phyloP scores from a whole-genome alignment of 2,113 vertebrate genomes.

The Hemichromis elongatus region DNA sequence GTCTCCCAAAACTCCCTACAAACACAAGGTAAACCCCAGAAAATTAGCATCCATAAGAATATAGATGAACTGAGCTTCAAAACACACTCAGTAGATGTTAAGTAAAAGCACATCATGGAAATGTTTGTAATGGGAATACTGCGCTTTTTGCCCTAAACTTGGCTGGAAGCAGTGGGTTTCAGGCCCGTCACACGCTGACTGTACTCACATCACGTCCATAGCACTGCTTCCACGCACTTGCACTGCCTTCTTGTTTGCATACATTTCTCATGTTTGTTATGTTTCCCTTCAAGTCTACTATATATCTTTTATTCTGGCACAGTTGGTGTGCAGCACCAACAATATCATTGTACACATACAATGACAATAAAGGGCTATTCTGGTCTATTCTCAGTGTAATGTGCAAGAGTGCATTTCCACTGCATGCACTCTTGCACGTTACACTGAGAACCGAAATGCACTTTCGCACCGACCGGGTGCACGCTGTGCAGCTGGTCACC shows the following conservation, averaged over 20 bases:
- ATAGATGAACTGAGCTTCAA: background rate
- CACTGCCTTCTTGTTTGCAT: background rate
- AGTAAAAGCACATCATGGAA: no score
- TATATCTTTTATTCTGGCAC: fast-evolving
- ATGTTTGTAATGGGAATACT: no score
- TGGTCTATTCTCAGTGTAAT: background rate
- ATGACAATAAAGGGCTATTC: background rate
- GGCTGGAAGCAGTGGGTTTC: no score
- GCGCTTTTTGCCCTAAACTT: no score
- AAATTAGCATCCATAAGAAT: background rate
- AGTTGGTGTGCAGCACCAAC: background rate
- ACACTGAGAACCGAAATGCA: no score
- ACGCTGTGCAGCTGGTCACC: background rate
- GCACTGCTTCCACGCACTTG: no score
- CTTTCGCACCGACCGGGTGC: background rate
- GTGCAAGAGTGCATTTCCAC: background rate
- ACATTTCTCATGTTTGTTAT: background rate
- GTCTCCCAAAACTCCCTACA: conserved; percentile 97
- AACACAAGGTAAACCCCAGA: background rate
- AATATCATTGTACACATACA: background rate
- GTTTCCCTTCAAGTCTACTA: background rate
- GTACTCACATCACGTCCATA: fast-evolving
- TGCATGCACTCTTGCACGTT: background rate
- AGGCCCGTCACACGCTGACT: background rate
- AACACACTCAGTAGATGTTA: background rate